These are phyloP conservation scores for Poecilia velifera DNA, from an alignment of 2,797 vertebrate genomes.

Conservation along the genomic window DNA sequence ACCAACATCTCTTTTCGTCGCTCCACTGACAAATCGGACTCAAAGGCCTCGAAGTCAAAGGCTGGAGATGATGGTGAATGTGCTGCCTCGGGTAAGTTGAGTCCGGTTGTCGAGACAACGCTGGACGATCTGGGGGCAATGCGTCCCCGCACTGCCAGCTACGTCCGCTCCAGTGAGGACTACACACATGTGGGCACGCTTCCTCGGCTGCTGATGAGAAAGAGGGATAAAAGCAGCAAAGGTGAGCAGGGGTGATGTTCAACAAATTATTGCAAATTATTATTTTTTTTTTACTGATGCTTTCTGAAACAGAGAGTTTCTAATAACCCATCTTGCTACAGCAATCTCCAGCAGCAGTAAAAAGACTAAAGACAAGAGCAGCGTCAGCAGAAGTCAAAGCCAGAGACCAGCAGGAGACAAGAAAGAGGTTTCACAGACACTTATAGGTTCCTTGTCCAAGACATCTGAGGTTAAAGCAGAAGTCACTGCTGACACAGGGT, in stretches of 20 bases:
- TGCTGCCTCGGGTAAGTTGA: background rate
- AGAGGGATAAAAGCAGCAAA: conserved; percentile 62
- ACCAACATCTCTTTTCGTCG: conserved; percentile 85
- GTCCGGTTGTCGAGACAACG: conserved; percentile 60
- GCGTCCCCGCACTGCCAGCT: conserved; percentile 82
- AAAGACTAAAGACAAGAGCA: conserved; percentile 60
- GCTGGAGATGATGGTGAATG: conserved; percentile 10
- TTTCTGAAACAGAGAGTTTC: background rate
- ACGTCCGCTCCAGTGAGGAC: conserved; percentile 87
- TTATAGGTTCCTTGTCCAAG: conserved; percentile 13
- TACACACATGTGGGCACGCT: conserved; percentile 94
- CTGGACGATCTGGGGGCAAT: conserved; percentile 84
- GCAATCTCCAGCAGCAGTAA: conserved; percentile 39
- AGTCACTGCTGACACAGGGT: background rate
- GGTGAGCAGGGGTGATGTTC: conserved; percentile 25
- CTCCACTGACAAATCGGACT: conserved; percentile 65
- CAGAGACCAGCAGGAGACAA: conserved; percentile 49
- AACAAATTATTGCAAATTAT: background rate
- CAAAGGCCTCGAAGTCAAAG: conserved; percentile 36
- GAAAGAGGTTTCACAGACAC: conserved; percentile 25
- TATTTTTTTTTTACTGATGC: background rate
- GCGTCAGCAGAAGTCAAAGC: conserved; percentile 66
- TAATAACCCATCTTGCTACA: background rate
- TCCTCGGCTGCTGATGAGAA: conserved; percentile 81
- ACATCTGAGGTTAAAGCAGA: background rate